Evolutionary conservation across 64 coral and sea anemone genomes (phyloP), one percentile per base, ranked within the genome.

Genomic region (Hydrozoanthus tunicans): DNA sequence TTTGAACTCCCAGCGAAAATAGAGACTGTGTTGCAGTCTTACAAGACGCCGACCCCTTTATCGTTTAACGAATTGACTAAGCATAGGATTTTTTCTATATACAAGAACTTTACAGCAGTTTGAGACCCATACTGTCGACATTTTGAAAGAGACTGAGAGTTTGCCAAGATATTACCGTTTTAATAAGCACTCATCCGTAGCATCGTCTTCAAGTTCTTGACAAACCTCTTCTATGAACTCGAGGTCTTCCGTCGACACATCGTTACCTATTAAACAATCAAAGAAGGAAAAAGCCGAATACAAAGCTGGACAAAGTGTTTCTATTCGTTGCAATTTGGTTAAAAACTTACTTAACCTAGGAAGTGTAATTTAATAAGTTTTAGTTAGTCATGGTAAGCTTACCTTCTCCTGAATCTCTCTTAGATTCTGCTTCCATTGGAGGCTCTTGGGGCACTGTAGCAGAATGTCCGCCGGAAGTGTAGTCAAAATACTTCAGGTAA

Each of bases 151-250:
- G 13, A 68, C 12, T 12, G 11, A 68, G 65, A 12, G 20, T 68
- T 68, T 68, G 7, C 13, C 27, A 8, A 27, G 24, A 27, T 80
- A n/a, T 73, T 72, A 88, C 84, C 84, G 68, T 88, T 88, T 88
- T 75, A 88, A 73, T 25, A 88, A 88, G 55, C 84, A 88, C 25
- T 88, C 84, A 58, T 88, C 84, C 51, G 55, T 14, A 15, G 84
- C 10, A 27, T 74, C 51, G 7, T 88, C 68, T 51, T 88, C 84
- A 17, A 88, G 26, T 56, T 88, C 84, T 59, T 88, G 84, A 25
- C 84, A 88, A 59, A 88, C 26, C 20, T 73, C 84, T 73, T 88
- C 84, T 70, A 88, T 75, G 24, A 88, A 74, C 24, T 73, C 54
- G 12, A 88, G 84, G 56, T 88, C 84, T 32, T 73, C 84, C 51